These are phyloP conservation scores for Tringa solitaria DNA, from an alignment of 2,113 vertebrate species.

Conservation along the genomic window DNA sequence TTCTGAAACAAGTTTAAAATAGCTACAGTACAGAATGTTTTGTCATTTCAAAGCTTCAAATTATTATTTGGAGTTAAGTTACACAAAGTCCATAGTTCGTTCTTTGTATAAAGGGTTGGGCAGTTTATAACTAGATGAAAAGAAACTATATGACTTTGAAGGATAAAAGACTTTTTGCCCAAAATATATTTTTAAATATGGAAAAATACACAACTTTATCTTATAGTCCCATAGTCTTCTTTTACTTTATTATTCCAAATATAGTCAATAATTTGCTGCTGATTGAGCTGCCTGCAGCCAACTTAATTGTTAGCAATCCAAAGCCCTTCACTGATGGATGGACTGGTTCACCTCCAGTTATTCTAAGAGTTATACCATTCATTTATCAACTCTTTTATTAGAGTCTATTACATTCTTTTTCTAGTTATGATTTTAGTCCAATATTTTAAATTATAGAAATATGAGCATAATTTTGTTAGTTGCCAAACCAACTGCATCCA, in stretches of 20 bases:
- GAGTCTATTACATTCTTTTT: background rate
- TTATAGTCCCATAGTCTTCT: background rate
- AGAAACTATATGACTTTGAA: background rate
- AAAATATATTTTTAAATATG: background rate
- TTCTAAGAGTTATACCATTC: background rate
- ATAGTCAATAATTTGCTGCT: background rate
- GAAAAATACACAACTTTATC: background rate
- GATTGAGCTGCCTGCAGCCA: background rate
- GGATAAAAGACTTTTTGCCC: background rate
- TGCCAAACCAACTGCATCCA: background rate
- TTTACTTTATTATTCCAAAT: background rate
- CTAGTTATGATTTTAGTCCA: background rate
- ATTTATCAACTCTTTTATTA: background rate
- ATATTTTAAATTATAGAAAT: background rate
- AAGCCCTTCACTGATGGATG: background rate
- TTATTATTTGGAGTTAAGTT: background rate
- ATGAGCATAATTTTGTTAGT: background rate
- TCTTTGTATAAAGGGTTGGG: background rate
- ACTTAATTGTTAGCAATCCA: background rate
- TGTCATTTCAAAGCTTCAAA: background rate
- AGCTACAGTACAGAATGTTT: slow-evolving; percentile 24
- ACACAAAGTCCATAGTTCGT: background rate
- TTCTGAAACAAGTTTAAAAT: slow-evolving; percentile 33
- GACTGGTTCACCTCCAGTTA: background rate
- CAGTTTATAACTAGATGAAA: background rate